These are phyloP conservation scores for Diabrotica balteata DNA, from an alignment of 2,888 invertebrate species.

Conservation along the genomic window DNA sequence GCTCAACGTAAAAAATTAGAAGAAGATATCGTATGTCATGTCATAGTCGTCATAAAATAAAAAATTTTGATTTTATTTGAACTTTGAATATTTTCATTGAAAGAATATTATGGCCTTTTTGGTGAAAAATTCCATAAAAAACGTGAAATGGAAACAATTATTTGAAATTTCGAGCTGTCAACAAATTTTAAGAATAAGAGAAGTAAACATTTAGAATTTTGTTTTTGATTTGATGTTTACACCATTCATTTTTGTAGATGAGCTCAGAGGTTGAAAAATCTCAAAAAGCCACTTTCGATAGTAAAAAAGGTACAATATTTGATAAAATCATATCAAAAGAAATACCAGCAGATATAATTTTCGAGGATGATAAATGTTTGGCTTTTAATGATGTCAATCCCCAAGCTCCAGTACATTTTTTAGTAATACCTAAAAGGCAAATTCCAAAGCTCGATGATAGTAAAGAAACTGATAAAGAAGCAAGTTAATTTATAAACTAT, in stretches of 20 bases:
- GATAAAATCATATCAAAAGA: constrained; percentile 79
- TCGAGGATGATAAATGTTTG: constrained; percentile 80
- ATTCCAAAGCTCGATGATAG: constrained; percentile 72
- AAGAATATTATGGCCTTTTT: too few relatives aligned
- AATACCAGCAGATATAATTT: constrained; percentile 81
- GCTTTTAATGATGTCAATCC: constrained; percentile 83
- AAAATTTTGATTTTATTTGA: neutral
- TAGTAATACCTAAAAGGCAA: constrained; percentile 81
- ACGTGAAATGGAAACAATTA: too few relatives aligned
- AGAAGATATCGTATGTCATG: neutral
- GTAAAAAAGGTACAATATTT: constrained; percentile 69
- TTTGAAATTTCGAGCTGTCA: neutral
- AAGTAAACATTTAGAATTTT: constrained; percentile 1
- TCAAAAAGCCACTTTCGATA: constrained; percentile 43
- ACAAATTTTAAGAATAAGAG: constrained; percentile 1
- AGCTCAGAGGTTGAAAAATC: constrained; percentile 57
- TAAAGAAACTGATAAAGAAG: constrained; percentile 62
- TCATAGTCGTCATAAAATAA: neutral
- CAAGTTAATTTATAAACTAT: constrained; percentile 32
- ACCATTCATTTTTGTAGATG: constrained; percentile 46
- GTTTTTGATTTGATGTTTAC: neutral
- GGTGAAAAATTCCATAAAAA: too few relatives aligned
- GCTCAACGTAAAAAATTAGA: neutral
- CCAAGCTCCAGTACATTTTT: constrained; percentile 84
- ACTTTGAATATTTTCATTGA: neutral